Percentiles rank a stretch among this genome's conserved stretches.
Conservation (phyloP, 1,140 invertebrate genomes). For the Zophobas morio region DNA sequence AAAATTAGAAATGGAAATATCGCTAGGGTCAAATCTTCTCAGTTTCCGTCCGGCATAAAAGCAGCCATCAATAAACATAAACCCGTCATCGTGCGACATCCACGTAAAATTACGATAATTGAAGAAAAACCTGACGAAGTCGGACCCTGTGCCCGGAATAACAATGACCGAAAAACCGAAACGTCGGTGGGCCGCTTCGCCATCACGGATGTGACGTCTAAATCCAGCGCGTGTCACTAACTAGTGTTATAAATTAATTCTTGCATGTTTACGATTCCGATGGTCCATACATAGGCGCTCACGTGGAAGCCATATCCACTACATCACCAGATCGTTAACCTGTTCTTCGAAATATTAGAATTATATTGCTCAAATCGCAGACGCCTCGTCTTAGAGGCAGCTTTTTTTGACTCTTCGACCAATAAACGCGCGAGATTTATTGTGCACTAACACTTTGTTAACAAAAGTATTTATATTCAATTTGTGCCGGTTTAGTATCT, state of each 20-base stretch:
- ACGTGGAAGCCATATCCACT: constrained; percentile 25
- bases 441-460: constrained; percentile 24
- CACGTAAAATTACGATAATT: not conserved
- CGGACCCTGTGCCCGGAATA: not conserved
- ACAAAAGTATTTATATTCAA: constrained; percentile 34
- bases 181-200: not conserved
- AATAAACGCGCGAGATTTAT: not conserved
- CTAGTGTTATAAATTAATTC: constrained; percentile 35
- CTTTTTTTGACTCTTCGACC: not conserved
- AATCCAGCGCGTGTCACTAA: constrained; percentile 24
- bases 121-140: not conserved
- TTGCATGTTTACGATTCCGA: constrained; percentile 26
- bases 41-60: no score
- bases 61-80: no score
- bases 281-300: constrained; percentile 29
- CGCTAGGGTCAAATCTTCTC: no score
- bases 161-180: not conserved
- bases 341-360: constrained; percentile 14
- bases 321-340: constrained; percentile 33
- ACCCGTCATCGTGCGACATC: no score
- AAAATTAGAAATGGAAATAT: no score
- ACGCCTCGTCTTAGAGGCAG: not conserved
- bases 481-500: constrained; percentile 33
- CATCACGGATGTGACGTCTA: constrained; percentile 20
- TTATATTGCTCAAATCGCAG: constrained; percentile 1